phyloP scores from a whole-genome alignment of 2,888 invertebrate species.

The Idaea aversata region DNA sequence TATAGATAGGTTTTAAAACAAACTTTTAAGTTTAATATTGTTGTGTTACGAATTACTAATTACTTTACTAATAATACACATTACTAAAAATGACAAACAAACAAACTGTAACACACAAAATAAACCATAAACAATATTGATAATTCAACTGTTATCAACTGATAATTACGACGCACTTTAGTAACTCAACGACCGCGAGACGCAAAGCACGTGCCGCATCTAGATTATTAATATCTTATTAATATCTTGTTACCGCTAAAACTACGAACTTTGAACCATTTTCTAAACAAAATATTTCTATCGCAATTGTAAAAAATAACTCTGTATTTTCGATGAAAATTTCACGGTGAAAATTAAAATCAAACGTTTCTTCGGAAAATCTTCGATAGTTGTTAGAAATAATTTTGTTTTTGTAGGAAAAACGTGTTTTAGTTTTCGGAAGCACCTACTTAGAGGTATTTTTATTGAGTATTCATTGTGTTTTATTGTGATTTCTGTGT shows the following conservation, averaged over 20 bases:
- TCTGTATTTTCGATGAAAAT: not conserved
- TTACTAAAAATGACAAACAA: not conserved
- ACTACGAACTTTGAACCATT: not conserved
- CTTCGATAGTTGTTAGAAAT: not conserved
- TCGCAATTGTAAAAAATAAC: not conserved
- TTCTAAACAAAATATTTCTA: not conserved
- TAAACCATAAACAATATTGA: not conserved
- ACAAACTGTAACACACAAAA: not conserved
- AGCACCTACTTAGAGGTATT: not conserved
- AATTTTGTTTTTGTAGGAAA: not conserved
- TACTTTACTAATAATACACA: too few species aligned
- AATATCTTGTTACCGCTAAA: not conserved
- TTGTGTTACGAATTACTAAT: too few species aligned
- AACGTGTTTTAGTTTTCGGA: not conserved
- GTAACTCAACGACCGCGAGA: not conserved
- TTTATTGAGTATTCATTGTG: not conserved
- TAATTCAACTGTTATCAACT: not conserved
- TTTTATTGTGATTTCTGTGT: not conserved
- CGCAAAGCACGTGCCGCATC: not conserved
- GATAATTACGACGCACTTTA: not conserved
- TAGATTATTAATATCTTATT: not conserved
- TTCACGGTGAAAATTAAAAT: not conserved
- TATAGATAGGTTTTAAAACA: too few species aligned
- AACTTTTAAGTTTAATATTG: too few species aligned
- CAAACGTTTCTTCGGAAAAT: not conserved